Evolutionary conservation across 2,113 vertebrate species (phyloP), one percentile per base, ranked within the genome.

Genomic region (Dolichotis patagonum): DNA sequence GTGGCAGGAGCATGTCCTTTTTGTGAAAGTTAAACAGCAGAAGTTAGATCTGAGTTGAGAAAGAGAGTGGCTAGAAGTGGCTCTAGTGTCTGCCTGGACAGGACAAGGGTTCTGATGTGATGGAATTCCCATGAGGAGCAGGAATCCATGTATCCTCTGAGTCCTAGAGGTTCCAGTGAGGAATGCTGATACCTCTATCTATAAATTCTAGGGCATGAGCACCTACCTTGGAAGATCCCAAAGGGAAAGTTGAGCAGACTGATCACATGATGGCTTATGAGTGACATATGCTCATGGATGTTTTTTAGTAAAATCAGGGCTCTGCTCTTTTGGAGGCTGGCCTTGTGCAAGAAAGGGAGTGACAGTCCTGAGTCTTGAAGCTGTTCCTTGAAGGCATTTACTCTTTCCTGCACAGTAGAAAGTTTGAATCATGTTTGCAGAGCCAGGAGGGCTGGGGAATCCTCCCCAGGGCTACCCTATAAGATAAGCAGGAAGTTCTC

Each of bases 1-100:
- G 24, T 46, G 91, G 87, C 28, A 69, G 90, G 46, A 67, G 63
- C 10, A 46, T 90, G 96, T 92, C 1, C 91, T 95, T 96, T 95
- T 63, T 63, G 94, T 92, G 75, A 91, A 52, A 41, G 73, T 84
- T 3, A 24, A 92, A 10, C 67, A 95, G 81, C 60, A 49, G 89
- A 52, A 94, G 35, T 56, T 41, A 58, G 58, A 54, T 52, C 9
- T 38, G 28, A 86, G 8, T 58, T 77, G 35, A 41, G 19, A 63
- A 43, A 38, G 38, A 75, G 28, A 43, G 46, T 24, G 26, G 3
- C 13, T 81, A 49, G 13, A 7, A 30, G 30, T 4, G 2, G 10
- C 63, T 94, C 52, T 16, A 54, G 78, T 22, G 58, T 69, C n/a
- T 71, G 7, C 41, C n/a, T 14, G 46, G 24, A 38, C 11, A 7